These are phyloP conservation scores for Arothron firmamentum DNA, from an alignment of 2,113 vertebrate genomes.

Conservation along the genomic window DNA sequence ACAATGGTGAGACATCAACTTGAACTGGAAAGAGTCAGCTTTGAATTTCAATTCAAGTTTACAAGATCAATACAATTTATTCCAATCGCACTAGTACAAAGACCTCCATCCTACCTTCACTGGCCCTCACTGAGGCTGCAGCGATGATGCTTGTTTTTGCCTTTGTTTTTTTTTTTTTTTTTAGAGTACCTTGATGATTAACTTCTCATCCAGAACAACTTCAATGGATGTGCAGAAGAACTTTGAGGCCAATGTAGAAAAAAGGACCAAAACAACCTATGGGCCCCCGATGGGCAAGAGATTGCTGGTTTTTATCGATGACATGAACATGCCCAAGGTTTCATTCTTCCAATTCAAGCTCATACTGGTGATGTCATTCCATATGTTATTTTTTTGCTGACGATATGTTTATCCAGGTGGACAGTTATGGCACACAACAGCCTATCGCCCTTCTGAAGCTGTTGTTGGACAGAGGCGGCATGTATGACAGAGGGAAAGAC, in stretches of 20 bases:
- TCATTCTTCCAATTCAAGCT: constrained; percentile 3
- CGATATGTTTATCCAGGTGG: constrained; percentile 75
- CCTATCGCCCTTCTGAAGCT: constrained; percentile 92
- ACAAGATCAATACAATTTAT: no score
- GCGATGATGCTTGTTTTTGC: not conserved
- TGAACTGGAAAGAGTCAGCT: not conserved
- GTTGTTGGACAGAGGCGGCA: constrained; percentile 84
- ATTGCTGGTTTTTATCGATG: constrained; percentile 92
- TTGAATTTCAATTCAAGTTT: no score
- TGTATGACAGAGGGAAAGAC: constrained; percentile 91
- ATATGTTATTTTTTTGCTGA: not conserved
- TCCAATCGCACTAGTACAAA: no score
- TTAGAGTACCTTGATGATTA: constrained; percentile 85
- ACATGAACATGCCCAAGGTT: constrained; percentile 97
- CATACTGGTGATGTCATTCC: not conserved
- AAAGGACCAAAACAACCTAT: constrained; percentile 88
- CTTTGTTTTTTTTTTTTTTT: constrained; percentile 20
- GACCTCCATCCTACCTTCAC: no score
- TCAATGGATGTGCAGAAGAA: constrained; percentile 94
- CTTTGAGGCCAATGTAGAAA: constrained; percentile 90
- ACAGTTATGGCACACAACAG: constrained; percentile 93
- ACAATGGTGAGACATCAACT: constrained; percentile 65
- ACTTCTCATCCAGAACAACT: constrained; percentile 92
- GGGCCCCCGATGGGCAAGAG: constrained; percentile 91
- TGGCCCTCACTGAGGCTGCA: no score